Conservation (phyloP, 2,113 vertebrate genomes). For the Rattus rattus region DNA sequence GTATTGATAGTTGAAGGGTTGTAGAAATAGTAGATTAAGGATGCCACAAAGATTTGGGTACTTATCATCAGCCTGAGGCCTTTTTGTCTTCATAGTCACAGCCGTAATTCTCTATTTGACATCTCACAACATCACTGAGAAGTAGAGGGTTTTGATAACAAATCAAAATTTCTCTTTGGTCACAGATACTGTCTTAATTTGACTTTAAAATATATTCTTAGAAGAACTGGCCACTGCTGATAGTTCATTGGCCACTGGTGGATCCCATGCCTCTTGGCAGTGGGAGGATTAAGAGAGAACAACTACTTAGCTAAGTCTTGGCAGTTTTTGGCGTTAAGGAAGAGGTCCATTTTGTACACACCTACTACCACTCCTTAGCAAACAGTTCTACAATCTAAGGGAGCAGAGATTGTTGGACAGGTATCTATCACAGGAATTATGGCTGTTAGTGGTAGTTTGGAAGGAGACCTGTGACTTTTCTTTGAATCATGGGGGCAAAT, state of each 20-base stretch:
- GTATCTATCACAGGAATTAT: neutral
- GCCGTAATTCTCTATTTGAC: neutral
- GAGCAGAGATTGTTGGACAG: neutral
- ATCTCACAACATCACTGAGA: neutral
- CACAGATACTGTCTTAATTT: neutral
- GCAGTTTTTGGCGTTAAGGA: neutral
- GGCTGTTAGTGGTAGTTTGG: neutral
- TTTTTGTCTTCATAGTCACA: neutral
- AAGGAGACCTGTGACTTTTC: neutral
- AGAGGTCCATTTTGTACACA: neutral
- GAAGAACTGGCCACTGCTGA: neutral
- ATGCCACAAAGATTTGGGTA: neutral
- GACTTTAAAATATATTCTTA: neutral
- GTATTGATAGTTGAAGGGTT: neutral
- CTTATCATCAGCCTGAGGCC: neutral
- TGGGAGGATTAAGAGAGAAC: neutral
- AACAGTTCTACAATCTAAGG: neutral
- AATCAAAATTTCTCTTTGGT: neutral
- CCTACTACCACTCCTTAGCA: neutral
- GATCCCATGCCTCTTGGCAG: neutral
- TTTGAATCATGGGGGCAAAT: neutral
- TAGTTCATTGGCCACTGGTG: neutral
- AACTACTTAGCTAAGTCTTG: neutral
- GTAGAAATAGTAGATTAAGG: neutral
- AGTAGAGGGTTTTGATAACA: neutral